phyloP scores from a whole-genome alignment of 1,140 invertebrate species.

The Panulirus ornatus region DNA sequence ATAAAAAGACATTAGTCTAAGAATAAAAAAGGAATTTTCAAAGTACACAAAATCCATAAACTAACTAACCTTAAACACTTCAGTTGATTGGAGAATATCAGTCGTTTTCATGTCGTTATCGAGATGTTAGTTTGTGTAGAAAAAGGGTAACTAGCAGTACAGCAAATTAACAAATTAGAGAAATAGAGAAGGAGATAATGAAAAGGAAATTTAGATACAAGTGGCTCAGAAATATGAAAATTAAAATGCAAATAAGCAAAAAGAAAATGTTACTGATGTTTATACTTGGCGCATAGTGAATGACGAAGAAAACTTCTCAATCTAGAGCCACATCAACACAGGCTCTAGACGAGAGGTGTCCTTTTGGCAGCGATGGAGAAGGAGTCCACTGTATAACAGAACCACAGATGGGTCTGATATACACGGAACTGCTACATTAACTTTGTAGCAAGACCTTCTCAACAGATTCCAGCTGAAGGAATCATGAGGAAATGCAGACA shows the following conservation, averaged over 20 bases:
- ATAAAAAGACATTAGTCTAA: background rate
- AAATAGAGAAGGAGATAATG: background rate
- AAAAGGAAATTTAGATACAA: background rate
- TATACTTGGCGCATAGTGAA: slow-evolving; percentile 54
- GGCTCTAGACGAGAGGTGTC: slow-evolving; percentile 69
- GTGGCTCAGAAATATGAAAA: background rate
- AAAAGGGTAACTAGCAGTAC: background rate
- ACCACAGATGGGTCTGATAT: background rate
- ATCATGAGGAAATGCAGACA: background rate
- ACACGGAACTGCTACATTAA: slow-evolving; percentile 17
- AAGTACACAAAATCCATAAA: background rate
- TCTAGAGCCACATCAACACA: slow-evolving; percentile 64
- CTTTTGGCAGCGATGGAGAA: background rate
- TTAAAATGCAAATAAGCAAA: slow-evolving; percentile 51
- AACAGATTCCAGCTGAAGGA: background rate
- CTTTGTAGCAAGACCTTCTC: background rate
- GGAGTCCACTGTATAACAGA: background rate
- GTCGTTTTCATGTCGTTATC: slow-evolving; percentile 66
- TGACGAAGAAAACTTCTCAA: slow-evolving; percentile 60
- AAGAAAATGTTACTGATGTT: slow-evolving; percentile 59
- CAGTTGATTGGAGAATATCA: slow-evolving; percentile 48
- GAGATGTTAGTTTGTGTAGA: background rate
- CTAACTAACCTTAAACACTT: slow-evolving; percentile 57
- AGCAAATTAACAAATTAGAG: background rate
- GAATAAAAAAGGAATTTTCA: background rate